Evolutionary conservation across 2,113 vertebrate species (phyloP).

Genomic region (Corythornis vintsioides): DNA sequence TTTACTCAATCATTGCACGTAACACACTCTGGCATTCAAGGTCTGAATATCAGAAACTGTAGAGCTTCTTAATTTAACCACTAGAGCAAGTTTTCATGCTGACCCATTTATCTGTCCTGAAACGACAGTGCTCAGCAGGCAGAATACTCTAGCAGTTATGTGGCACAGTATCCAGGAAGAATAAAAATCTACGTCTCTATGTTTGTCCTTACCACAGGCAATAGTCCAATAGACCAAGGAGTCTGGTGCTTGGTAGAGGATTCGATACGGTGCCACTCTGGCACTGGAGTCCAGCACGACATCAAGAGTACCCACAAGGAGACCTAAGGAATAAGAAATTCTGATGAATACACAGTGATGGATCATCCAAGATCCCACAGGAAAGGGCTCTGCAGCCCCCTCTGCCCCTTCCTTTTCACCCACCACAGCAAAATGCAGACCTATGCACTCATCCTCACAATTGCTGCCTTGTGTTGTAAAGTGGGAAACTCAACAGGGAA

Average conservation of each 20-base stretch:
- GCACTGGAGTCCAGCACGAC: conserved; percentile 97
- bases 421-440: neutral
- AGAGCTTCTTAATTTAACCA: neutral
- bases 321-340: conserved; percentile 75
- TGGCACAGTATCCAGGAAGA: neutral
- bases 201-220: conserved; percentile 88
- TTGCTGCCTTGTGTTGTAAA: neutral
- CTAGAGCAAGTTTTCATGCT: neutral
- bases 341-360: neutral
- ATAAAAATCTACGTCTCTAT: neutral
- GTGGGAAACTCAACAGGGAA: neutral
- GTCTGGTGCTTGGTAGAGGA: conserved; percentile 96
- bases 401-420: neutral
- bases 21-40: neutral
- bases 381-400: neutral
- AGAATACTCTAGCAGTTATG: neutral
- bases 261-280: conserved; percentile 92
- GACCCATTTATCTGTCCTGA: conserved; percentile 6
- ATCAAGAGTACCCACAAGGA: conserved; percentile 96
- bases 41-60: neutral
- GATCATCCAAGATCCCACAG: neutral
- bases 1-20: neutral
- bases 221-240: conserved; percentile 94
- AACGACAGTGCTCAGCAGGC: neutral
- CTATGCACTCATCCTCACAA: neutral